These are phyloP conservation scores for Ceryle rudis DNA, from an alignment of 2,797 vertebrate species.

Conservation along the genomic window DNA sequence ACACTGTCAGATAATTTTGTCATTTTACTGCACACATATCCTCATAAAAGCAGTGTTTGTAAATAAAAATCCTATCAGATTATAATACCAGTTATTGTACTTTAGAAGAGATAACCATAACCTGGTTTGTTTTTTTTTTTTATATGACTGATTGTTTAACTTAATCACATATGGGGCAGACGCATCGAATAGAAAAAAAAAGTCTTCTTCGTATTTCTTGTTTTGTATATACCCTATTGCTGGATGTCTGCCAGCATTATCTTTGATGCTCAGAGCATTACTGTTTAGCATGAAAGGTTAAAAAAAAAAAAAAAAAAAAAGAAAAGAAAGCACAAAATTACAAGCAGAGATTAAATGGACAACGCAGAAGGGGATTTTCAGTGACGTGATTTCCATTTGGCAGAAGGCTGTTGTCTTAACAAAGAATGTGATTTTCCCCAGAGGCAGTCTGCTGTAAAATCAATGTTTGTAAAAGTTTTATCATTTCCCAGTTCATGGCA, in stretches of 20 bases:
- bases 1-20: background rate
- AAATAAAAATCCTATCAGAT: background rate
- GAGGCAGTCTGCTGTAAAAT: constrained; percentile 17
- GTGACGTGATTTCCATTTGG: background rate
- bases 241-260: background rate
- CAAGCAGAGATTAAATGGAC: background rate
- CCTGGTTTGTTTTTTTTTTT: background rate
- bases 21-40: background rate
- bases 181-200: background rate
- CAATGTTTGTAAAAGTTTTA: constrained; percentile 32
- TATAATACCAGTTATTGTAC: background rate
- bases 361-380: constrained; percentile 11
- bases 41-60: background rate
- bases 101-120: background rate
- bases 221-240: background rate
- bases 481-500: background rate
- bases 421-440: constrained; percentile 27
- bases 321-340: background rate
- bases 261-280: background rate
- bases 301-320: background rate
- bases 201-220: background rate
- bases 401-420: background rate
- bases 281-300: constrained; percentile 16
- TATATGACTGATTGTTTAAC: background rate
- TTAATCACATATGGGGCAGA: background rate